These are phyloP conservation scores for Crocallis elinguaria DNA, from an alignment of 2,888 invertebrate species.

Conservation along the genomic window DNA sequence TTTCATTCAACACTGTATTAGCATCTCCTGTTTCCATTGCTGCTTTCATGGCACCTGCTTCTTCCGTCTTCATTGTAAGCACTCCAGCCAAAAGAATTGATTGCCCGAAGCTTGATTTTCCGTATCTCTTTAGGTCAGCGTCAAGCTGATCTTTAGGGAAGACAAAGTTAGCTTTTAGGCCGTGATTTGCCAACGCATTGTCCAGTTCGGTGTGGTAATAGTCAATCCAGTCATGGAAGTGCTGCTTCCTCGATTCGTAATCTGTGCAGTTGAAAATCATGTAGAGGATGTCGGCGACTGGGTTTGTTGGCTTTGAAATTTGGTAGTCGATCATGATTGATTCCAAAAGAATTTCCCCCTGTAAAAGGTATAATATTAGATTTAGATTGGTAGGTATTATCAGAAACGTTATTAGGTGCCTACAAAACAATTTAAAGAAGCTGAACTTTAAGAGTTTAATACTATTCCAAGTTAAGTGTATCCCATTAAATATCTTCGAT, in stretches of 20 bases:
- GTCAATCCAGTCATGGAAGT: slow-evolving; percentile 48
- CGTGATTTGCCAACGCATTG: slow-evolving; percentile 37
- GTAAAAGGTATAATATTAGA: slow-evolving; percentile 28
- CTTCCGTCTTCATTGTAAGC: slow-evolving; percentile 36
- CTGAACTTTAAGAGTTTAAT: no score
- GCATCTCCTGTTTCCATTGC: slow-evolving; percentile 18
- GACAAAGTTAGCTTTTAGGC: slow-evolving; percentile 40
- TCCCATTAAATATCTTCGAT: no score
- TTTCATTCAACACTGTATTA: not conserved
- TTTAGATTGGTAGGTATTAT: no score
- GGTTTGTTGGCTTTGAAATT: slow-evolving; percentile 37
- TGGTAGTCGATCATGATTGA: slow-evolving; percentile 54
- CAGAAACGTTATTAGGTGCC: no score
- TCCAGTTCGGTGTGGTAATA: slow-evolving; percentile 46
- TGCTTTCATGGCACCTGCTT: slow-evolving; percentile 33
- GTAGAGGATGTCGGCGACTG: slow-evolving; percentile 45
- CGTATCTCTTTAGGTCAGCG: slow-evolving; percentile 44
- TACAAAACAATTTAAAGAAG: no score
- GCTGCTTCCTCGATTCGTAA: slow-evolving; percentile 37
- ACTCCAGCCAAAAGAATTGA: slow-evolving; percentile 33
- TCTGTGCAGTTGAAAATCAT: slow-evolving; percentile 49
- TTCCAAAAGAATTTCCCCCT: slow-evolving; percentile 38
- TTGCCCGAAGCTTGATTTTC: slow-evolving; percentile 31
- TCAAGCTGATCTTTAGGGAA: slow-evolving; percentile 47
- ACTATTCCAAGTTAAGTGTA: no score